These are phyloP conservation scores for Anableps anableps DNA, from an alignment of 2,797 vertebrate genomes.

Conservation along the genomic window DNA sequence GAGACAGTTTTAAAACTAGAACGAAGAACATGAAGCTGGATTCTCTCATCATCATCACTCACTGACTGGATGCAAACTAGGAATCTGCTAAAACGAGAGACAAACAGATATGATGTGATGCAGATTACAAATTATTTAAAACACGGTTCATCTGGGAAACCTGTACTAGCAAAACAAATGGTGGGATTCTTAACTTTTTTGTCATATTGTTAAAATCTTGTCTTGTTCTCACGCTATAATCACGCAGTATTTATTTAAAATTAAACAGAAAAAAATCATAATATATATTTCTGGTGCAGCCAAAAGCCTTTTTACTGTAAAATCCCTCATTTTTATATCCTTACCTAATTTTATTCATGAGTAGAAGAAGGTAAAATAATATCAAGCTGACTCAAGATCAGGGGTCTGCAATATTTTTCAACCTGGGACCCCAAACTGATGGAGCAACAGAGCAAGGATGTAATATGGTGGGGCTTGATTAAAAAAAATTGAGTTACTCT, in stretches of 20 bases:
- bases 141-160: neutral
- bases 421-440: no score
- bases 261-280: neutral
- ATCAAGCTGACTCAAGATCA: neutral
- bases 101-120: neutral
- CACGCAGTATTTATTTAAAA: neutral
- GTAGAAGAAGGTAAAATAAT: neutral
- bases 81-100: neutral
- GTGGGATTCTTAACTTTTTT: neutral
- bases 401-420: no score
- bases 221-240: neutral
- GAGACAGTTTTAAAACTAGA: constrained; percentile 25
- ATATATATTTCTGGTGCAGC: neutral
- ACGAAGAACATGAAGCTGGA: constrained; percentile 24
- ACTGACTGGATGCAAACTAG: no score
- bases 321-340: neutral
- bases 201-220: neutral
- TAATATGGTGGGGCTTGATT: no score
- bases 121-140: neutral
- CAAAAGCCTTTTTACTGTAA: neutral
- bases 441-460: no score
- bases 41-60: constrained; percentile 17
- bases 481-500: no score
- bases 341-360: neutral
- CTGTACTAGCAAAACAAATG: neutral